Conservation (phyloP, 2,888 invertebrate genomes). For the Cheilosia vulpina region DNA sequence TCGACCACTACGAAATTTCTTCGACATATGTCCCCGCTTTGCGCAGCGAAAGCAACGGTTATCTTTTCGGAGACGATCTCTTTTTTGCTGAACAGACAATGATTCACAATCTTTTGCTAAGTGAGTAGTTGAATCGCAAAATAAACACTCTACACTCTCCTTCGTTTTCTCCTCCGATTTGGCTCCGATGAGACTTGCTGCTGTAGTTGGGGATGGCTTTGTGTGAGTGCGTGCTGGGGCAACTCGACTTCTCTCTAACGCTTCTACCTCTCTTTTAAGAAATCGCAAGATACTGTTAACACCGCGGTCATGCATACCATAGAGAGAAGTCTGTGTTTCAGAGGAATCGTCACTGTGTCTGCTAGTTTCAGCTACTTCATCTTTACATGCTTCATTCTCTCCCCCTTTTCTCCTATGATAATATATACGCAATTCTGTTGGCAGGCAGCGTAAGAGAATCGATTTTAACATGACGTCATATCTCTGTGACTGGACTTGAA, state of each 20-base stretch:
- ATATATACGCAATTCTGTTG: constrained; percentile 1
- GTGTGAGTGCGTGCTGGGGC: neutral
- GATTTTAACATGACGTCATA: too few relatives aligned
- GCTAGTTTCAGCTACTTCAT: neutral
- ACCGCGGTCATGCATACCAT: constrained; percentile 22
- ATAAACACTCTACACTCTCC: constrained; percentile 10
- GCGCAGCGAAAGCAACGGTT: constrained; percentile 39
- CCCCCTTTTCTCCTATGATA: neutral
- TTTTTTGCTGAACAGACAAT: constrained; percentile 29
- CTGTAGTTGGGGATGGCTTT: constrained; percentile 9
- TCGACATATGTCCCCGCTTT: constrained; percentile 23
- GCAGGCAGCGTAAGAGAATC: constrained; percentile 10
- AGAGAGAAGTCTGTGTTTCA: constrained; percentile 11
- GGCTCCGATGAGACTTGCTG: constrained; percentile 18
- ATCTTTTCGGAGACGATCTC: constrained; percentile 20
- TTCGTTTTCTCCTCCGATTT: constrained; percentile 11
- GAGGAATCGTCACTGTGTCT: neutral
- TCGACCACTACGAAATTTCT: constrained; percentile 10
- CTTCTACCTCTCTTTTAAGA: constrained; percentile 29
- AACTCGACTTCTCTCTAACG: constrained; percentile 10
- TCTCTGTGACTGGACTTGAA: too few relatives aligned
- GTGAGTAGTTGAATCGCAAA: constrained; percentile 25
- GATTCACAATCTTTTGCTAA: constrained; percentile 19
- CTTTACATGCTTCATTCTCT: neutral
- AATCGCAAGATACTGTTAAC: constrained; percentile 27